Evolutionary conservation across 2,888 invertebrate species (phyloP).

Genomic region (Xylocampa areola): DNA sequence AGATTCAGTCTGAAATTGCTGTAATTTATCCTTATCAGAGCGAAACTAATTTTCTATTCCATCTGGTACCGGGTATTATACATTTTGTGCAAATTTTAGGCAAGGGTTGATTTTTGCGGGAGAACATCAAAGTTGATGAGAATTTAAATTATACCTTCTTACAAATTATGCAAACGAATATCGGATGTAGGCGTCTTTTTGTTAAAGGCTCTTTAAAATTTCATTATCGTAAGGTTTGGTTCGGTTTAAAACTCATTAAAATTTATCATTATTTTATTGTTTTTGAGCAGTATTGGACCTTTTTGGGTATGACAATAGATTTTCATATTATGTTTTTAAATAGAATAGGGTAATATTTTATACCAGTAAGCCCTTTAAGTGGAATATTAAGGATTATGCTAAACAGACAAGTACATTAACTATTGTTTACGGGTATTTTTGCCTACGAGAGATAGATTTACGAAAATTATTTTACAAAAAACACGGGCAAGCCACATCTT

Average conservation of each 20-base stretch:
- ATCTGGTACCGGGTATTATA: slow-evolving; percentile 61
- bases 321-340: too few relatives aligned
- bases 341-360: too few relatives aligned
- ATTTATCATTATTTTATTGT: slow-evolving; percentile 23
- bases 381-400: too few relatives aligned
- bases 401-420: too few relatives aligned
- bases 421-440: too few relatives aligned
- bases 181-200: slow-evolving; percentile 58
- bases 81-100: slow-evolving; percentile 64
- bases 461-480: too few relatives aligned
- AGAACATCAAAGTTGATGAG: slow-evolving; percentile 70
- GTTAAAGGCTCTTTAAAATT: slow-evolving; percentile 48
- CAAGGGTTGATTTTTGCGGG: slow-evolving; percentile 69
- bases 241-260: slow-evolving; percentile 34
- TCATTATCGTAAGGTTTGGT: slow-evolving; percentile 44
- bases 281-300: too few relatives aligned
- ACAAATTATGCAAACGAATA: slow-evolving; percentile 72
- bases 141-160: slow-evolving; percentile 66
- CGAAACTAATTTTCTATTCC: slow-evolving; percentile 66
- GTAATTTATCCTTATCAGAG: slow-evolving; percentile 61
- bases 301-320: too few relatives aligned
- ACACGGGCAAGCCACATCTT: too few relatives aligned
- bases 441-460: too few relatives aligned
- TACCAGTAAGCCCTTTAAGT: too few relatives aligned
- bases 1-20: slow-evolving; percentile 48